These are phyloP conservation scores for Isichthys henryi DNA, from an alignment of 2,113 vertebrate species.

Conservation along the genomic window DNA sequence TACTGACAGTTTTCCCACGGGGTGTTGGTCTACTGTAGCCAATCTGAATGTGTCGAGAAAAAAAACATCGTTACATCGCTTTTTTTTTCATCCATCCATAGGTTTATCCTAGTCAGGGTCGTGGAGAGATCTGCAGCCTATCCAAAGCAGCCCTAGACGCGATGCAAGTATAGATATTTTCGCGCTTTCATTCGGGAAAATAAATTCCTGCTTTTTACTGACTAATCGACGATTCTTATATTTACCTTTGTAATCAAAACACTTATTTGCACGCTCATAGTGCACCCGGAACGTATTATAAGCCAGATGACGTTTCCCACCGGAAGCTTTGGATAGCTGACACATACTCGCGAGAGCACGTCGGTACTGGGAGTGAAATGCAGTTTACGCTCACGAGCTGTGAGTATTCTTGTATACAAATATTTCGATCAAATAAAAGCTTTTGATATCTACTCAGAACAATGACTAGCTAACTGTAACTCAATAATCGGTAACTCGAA, in stretches of 20 bases:
- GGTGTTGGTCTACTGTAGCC: not conserved
- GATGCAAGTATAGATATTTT: not conserved
- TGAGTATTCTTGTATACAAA: not conserved
- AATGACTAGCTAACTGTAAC: not conserved
- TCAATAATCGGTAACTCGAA: not conserved
- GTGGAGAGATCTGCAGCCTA: not conserved
- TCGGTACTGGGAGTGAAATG: not conserved
- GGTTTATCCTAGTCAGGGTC: not conserved
- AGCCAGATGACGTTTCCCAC: not conserved
- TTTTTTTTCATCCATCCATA: not conserved
- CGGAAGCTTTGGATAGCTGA: not conserved
- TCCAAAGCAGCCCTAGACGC: not conserved
- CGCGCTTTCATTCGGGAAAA: not conserved
- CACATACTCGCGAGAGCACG: not conserved
- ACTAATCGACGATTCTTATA: not conserved
- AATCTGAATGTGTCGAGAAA: not conserved
- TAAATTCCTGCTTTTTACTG: not conserved
- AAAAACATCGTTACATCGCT: not conserved
- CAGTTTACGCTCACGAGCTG: accelerated
- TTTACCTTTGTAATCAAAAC: not conserved
- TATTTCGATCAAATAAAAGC: not conserved
- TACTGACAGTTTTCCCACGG: not conserved
- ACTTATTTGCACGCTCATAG: not conserved
- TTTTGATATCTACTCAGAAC: not conserved
- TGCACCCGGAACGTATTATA: not conserved